Evolutionary conservation across 2,113 vertebrate species (phyloP), one percentile per base, ranked within the genome.

Genomic region (Stegostoma tigrinum): DNA sequence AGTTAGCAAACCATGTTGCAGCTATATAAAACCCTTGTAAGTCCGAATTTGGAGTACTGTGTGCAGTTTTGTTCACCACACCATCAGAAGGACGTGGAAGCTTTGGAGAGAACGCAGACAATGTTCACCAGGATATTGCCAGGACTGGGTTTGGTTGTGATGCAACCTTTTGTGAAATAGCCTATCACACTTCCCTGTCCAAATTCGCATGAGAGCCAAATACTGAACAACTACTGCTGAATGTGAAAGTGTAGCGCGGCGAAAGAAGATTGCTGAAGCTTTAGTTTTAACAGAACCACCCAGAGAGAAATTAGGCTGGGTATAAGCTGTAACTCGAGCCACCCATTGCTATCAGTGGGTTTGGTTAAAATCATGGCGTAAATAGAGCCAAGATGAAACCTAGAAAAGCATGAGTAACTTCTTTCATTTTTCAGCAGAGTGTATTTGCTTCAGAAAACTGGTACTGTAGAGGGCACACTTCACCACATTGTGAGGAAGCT

Each of bases 401-500:
- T 38, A 15, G 23, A 55, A n/a, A 64, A n/a, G 14, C 52, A 45
- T 19, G 80, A 19, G 38, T 23, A 42, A 45, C 2, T 7, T 21
- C 5, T 67, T 93, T 93, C 89, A 21, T 66, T 21, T 93, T 66
- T 34, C 89, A 66, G 61, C 34, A n/a, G 66, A 66, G 19, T 4
- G 38, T 66, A 38, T 38, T 93, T 93, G 19, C 89, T n/a, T 38
- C n/a, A 67, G 89, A 66, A 66, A 93, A 61, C 89, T 93, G 61
- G 15, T 42, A 61, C 55, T 61, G 55, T 61, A 93, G 89, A 93
- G 89, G 89, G 89, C 89, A 61, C 21, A 93, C 89, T 93, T 93
- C 61, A 67, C 89, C 89, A 67, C 21, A 38, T 23, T 38, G 61
- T 66, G 89, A 66, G 17, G 5, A 66, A 17, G 34, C 23, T 66